Base-by-base conservation (phyloP, 2,113 vertebrate species). In the Phaethornis superciliosus region DNA sequence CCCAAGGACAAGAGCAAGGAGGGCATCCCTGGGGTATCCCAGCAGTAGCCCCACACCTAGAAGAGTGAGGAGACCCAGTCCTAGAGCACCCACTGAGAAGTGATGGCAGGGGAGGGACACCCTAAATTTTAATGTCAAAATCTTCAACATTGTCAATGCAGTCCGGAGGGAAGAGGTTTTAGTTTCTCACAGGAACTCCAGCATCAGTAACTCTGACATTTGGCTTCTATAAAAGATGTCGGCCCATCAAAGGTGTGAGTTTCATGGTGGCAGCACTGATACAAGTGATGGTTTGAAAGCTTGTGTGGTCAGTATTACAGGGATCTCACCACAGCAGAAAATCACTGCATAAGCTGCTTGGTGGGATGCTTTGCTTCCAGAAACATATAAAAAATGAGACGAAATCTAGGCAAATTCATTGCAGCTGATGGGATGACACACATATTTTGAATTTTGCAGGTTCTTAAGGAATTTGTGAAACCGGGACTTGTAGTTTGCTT, bases 381-480 rank as follows among this genome's bases (percentile, higher is more conserved):
- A 83, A 93, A 72, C 9, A 81, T n/a, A n/a, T 2, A 6, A 46
- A 49, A 83, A 85, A 76, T 32, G 22, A 51, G 22, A 63, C 67
- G 28, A 78, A 60, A 62, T 69, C 22, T 35, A 69, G 26, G 69
- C 40, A 81, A 67, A 75, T 6, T 22, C 15, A 30, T 37, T 8
- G 5, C 28, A 79, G 40, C 7, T 2, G 2, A 3, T 54, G 17
- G 46, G n/a, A 44, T 90, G 67, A 60, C 49, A 69, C 17, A 58
- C 6, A 3, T 15, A 11, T 44, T 81, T 90, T 78, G 40, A 56
- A 42, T 82, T 84, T 52, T 33, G 40, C 28, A 64, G 47, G 56
- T 62, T 27, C 64, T 75, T 78, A 81, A 70, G 37, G 47, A 75
- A 83, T 85, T 63, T 77, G 46, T 62, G 47, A 65, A 93, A 91